These are phyloP conservation scores for Mimachlamys varia DNA, from an alignment of 2,888 invertebrate species.

Conservation along the genomic window DNA sequence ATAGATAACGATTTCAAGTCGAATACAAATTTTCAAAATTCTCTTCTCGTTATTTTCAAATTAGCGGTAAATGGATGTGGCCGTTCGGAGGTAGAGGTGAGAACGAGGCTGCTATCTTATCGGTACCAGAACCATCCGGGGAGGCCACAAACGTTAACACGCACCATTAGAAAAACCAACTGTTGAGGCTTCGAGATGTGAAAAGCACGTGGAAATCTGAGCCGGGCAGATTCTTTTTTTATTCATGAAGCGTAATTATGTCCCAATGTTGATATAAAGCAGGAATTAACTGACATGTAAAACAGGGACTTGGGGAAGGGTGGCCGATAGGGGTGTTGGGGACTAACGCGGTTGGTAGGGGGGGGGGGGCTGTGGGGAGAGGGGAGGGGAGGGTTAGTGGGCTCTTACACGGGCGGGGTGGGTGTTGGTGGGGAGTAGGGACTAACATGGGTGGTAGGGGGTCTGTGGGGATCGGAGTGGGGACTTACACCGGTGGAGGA, in stretches of 20 bases:
- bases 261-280: not conserved
- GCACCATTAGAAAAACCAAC: constrained; percentile 28
- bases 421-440: not conserved
- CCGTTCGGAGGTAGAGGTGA: not conserved
- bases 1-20: constrained; percentile 1
- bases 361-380: not conserved
- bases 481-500: not conserved
- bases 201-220: constrained; percentile 31
- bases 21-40: constrained; percentile 31
- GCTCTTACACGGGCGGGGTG: not conserved
- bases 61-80: constrained; percentile 14
- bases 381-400: not conserved
- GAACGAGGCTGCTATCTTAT: constrained; percentile 23
- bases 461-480: no score
- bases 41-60: constrained; percentile 31
- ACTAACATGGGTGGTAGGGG: no score
- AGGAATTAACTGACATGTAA: not conserved
- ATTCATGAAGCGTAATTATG: not conserved
- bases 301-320: not conserved
- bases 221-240: constrained; percentile 25
- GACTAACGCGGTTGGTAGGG: not conserved
- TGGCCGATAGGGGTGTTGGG: not conserved
- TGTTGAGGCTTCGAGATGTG: constrained; percentile 4
- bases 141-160: not conserved
- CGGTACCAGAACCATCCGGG: not conserved